These are phyloP conservation scores for Strigamia crassipes DNA, from an alignment of 2,888 invertebrate genomes.

Conservation along the genomic window DNA sequence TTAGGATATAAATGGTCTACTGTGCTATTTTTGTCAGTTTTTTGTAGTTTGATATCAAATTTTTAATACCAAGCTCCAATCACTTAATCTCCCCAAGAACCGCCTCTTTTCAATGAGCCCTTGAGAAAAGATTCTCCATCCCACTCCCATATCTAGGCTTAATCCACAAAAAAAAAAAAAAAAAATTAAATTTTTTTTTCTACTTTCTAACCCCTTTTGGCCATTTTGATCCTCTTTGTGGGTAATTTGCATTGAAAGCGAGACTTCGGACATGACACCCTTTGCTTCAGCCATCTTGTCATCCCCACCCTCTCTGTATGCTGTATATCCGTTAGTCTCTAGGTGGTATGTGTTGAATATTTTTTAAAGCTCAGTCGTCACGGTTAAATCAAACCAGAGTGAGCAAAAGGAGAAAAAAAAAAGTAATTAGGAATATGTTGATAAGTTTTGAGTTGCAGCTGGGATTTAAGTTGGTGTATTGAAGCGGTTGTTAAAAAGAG, in stretches of 20 bases:
- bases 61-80: no score
- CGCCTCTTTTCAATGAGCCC: background rate
- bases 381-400: background rate
- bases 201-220: constrained; percentile 25
- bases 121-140: constrained; percentile 20
- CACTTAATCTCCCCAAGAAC: background rate
- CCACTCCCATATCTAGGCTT: constrained; percentile 5
- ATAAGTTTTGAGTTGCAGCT: constrained; percentile 14
- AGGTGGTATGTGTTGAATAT: background rate
- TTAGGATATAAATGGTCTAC: no score
- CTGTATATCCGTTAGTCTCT: background rate
- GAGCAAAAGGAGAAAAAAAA: background rate
- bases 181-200: background rate
- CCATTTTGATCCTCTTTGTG: constrained; percentile 34
- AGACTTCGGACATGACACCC: constrained; percentile 31
- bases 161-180: constrained; percentile 28
- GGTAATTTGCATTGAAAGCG: constrained; percentile 34
- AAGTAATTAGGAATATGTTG: constrained; percentile 29
- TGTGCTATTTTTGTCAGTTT: no score
- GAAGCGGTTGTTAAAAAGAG: background rate
- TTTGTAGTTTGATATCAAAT: no score
- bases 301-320: background rate
- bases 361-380: background rate
- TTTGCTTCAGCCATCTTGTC: background rate
- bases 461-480: background rate